phyloP scores from a whole-genome alignment of 2,888 invertebrate genomes.

The Alloscopus bannaensis region DNA sequence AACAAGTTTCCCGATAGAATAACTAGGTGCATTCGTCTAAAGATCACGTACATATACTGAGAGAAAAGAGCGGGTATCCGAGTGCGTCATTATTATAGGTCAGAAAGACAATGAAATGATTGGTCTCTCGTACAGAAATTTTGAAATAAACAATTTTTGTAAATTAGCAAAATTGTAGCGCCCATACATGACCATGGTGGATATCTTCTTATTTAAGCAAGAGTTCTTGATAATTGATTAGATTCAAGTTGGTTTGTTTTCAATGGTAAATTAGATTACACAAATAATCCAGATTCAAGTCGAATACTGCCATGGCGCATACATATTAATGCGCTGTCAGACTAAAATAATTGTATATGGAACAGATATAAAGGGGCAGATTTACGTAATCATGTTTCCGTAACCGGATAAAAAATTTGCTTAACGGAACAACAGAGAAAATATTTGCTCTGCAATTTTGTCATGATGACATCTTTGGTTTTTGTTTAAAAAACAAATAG shows the following conservation, averaged over 20 bases:
- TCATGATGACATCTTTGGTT: no score
- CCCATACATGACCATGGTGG: neutral
- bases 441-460: no score
- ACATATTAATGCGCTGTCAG: neutral
- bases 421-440: neutral
- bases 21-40: neutral
- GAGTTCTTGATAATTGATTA: neutral
- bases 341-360: neutral
- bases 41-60: neutral
- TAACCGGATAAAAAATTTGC: neutral
- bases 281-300: neutral
- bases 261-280: neutral
- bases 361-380: neutral
- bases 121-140: neutral
- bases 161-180: neutral
- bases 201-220: neutral
- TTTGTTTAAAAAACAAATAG: no score
- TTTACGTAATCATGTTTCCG: neutral
- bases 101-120: neutral
- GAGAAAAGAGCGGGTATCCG: no score
- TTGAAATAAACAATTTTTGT: neutral
- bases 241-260: neutral
- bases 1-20: neutral
- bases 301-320: neutral
- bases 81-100: no score